Base-by-base conservation (phyloP, 2,888 invertebrate genomes). In the Petrolisthes manimaculis region DNA sequence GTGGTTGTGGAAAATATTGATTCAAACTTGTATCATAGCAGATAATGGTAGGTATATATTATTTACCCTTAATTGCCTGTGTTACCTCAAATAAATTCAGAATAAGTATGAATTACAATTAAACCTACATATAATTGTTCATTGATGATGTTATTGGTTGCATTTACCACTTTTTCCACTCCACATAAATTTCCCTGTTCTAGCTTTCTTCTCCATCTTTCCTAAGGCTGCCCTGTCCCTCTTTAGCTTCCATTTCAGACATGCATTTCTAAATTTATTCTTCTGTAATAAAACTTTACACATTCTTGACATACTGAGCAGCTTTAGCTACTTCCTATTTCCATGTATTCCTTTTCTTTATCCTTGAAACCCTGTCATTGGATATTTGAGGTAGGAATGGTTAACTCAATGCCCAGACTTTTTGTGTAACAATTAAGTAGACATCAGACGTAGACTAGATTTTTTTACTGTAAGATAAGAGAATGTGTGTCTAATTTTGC, bases 311-410 rank as follows among this genome's bases (percentile, higher is more conserved):
- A 37, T 37, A 37, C 37, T 37, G 37, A 37, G 37, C 37, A 37
- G 37, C 37, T 37, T 37, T 37, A 37, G 37, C 37, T 37, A 37
- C 37, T 37, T 37, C 37, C 37, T 2, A 37, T 37, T 37, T 37
- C 37, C 37, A 37, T 37, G 37, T 37, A 37, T 37, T 37, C 71
- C 21, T 71, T 71, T n/a, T 21, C 71, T 71, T n/a, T n/a, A 71
- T n/a, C 71, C 18, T n/a, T 71, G 21, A n/a, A n/a, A 71, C 14
- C 71, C 21, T 18, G 71, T 71, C 14, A 14, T n/a, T n/a, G 71
- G 71, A 71, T 37, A 71, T n/a, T 71, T n/a, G 61, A 71, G 71
- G 71, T 71, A 71, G 71, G 71, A 71, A 6, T 71, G 18, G 14
- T 71, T 37, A 37, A 37, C 37, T 37, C 37, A 37, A 37, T 37